Evolutionary conservation across 1,140 invertebrate genomes (phyloP).

Genomic region (Lineus longissimus): DNA sequence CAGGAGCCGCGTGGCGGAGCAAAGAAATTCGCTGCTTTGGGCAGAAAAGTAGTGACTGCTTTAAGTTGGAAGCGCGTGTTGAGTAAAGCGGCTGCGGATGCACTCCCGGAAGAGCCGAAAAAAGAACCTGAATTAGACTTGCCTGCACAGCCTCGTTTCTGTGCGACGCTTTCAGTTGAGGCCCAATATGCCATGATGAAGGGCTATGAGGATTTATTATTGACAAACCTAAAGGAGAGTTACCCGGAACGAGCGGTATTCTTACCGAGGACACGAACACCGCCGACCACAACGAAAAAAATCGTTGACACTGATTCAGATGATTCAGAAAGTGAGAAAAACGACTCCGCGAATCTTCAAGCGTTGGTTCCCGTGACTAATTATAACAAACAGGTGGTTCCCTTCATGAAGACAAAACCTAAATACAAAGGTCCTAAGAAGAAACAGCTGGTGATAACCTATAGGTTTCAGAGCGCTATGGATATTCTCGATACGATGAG

Average conservation of each 20-base stretch:
- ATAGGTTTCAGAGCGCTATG: constrained; percentile 42
- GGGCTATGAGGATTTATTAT: constrained; percentile 43
- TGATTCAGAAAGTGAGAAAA: constrained; percentile 1
- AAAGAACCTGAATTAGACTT: constrained; percentile 19
- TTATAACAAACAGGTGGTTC: neutral
- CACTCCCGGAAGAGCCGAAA: no score
- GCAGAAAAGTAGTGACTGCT: no score
- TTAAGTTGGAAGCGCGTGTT: no score
- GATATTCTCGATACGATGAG: constrained; percentile 39
- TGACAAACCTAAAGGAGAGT: constrained; percentile 22
- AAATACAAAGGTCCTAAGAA: constrained; percentile 15
- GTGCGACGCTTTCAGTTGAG: constrained; percentile 35
- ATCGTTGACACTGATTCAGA: neutral
- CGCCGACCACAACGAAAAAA: neutral
- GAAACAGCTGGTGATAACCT: constrained; percentile 31
- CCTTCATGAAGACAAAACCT: neutral
- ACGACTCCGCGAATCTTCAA: neutral
- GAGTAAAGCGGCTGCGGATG: no score
- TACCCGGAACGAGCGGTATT: constrained; percentile 23
- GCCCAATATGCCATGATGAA: constrained; percentile 46
- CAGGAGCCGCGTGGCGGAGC: no score
- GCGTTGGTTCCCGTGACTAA: neutral
- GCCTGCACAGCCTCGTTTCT: constrained; percentile 37
- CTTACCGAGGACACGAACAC: neutral
- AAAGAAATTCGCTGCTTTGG: no score